A percentile compares a stretch with the other conserved stretches of the same genome.
These are phyloP conservation scores for Achlya flavicornis DNA, from an alignment of 2,888 invertebrate genomes.

Conservation along the genomic window DNA sequence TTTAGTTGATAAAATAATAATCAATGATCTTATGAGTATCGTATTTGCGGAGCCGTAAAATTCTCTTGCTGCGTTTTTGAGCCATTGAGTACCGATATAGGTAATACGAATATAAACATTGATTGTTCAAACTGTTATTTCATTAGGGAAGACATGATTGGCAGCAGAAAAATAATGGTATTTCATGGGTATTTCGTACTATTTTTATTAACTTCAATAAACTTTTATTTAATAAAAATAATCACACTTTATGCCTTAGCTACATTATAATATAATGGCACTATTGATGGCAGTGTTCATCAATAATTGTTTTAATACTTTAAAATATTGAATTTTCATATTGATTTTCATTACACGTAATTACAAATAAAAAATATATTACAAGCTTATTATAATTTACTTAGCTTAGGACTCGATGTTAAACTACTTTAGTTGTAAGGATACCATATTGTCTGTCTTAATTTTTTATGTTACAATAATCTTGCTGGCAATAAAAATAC, in stretches of 20 bases:
- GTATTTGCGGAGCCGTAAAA: too few species aligned
- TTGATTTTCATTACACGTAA: background rate
- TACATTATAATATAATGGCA: background rate
- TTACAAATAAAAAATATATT: background rate
- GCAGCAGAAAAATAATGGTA: background rate
- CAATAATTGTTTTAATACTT: constrained; percentile 6
- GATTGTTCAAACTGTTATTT: too few species aligned
- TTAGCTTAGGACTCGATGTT: too few species aligned
- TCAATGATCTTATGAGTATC: too few species aligned
- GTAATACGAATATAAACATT: too few species aligned
- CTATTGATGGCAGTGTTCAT: constrained; percentile 5
- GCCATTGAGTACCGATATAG: too few species aligned
- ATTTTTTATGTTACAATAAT: too few species aligned
- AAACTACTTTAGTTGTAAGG: too few species aligned
- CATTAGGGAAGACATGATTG: background rate
- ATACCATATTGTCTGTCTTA: too few species aligned
- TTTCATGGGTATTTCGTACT: background rate
- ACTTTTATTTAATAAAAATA: background rate
- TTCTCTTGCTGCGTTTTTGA: too few species aligned
- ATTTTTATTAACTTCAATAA: background rate
- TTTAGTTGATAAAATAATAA: too few species aligned
- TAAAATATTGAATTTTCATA: background rate
- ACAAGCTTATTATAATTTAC: background rate
- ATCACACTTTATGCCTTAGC: background rate
- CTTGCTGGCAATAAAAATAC: too few species aligned